Conservation (phyloP, 1,140 invertebrate genomes). For the Atta colombica region DNA sequence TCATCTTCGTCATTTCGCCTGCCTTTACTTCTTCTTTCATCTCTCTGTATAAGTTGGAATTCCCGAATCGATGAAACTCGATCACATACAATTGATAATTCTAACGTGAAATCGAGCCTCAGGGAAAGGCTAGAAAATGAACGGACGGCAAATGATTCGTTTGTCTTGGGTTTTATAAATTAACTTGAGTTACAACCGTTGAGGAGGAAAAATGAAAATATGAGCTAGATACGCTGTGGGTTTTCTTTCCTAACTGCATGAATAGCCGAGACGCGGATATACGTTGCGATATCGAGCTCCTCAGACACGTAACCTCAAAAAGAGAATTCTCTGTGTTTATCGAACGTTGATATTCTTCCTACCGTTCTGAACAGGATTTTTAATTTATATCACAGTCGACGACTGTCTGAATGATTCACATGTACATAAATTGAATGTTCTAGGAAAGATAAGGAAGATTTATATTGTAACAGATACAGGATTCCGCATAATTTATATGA, state of each 20-base stretch:
- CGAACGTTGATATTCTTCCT: constrained; percentile 9
- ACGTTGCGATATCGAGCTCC: constrained; percentile 4
- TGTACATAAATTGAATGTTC: neutral
- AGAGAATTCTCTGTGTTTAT: constrained; percentile 18
- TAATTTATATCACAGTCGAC: neutral
- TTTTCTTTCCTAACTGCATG: constrained; percentile 46
- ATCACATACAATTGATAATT: constrained; percentile 67
- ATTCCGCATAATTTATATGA: too few species aligned
- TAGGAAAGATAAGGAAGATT: neutral
- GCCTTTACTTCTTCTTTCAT: neutral
- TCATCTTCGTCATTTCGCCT: constrained; percentile 2
- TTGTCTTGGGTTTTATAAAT: constrained; percentile 69
- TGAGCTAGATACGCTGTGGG: constrained; percentile 39
- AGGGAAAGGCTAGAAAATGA: constrained; percentile 24
- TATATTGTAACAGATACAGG: neutral
- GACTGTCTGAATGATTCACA: neutral
- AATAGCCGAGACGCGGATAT: constrained; percentile 38
- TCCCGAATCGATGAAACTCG: constrained; percentile 51
- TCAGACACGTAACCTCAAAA: constrained; percentile 16
- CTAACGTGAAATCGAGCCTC: constrained; percentile 64
- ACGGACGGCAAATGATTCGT: neutral
- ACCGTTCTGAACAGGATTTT: neutral
- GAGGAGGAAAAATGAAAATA: constrained; percentile 46
- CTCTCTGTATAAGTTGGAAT: constrained; percentile 22
- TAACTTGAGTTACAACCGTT: constrained; percentile 53